phyloP scores from a whole-genome alignment of 1,140 invertebrate genomes.

The Dendroctonus valens region DNA sequence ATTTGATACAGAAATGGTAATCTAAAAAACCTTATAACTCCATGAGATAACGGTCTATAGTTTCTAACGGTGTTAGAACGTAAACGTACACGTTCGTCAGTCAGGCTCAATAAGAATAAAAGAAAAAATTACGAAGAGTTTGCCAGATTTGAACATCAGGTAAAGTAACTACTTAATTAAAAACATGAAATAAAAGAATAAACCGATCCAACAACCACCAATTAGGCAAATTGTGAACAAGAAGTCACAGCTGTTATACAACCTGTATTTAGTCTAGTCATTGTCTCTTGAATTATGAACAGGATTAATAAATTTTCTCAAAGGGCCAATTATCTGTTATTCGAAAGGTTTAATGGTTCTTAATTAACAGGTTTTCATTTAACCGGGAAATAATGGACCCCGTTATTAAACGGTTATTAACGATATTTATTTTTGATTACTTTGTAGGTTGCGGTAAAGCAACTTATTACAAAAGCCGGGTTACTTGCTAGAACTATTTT shows the following conservation, averaged over 20 bases:
- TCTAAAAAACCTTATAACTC: too few relatives aligned
- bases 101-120: too few relatives aligned
- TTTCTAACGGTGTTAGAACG: too few relatives aligned
- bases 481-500: too few relatives aligned
- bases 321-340: conserved; percentile 32
- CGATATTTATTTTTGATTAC: conserved; percentile 25
- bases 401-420: conserved; percentile 24
- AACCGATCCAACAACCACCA: conserved; percentile 2
- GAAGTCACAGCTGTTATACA: conserved; percentile 33
- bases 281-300: conserved; percentile 34
- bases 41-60: too few relatives aligned
- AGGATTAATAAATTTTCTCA: conserved; percentile 32
- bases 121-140: too few relatives aligned
- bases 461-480: too few relatives aligned
- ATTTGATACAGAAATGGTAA: too few relatives aligned
- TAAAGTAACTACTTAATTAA: too few relatives aligned
- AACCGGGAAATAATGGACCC: conserved; percentile 23
- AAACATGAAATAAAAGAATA: too few relatives aligned
- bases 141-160: too few relatives aligned
- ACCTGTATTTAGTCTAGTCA: conserved; percentile 33
- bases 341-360: conserved; percentile 31
- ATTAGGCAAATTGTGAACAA: conserved; percentile 32
- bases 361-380: conserved; percentile 32
- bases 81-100: too few relatives aligned
- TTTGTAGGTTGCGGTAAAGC: not conserved